Conservation (phyloP, 1,140 invertebrate genomes). For the Doryteuthis pealeii region DNA sequence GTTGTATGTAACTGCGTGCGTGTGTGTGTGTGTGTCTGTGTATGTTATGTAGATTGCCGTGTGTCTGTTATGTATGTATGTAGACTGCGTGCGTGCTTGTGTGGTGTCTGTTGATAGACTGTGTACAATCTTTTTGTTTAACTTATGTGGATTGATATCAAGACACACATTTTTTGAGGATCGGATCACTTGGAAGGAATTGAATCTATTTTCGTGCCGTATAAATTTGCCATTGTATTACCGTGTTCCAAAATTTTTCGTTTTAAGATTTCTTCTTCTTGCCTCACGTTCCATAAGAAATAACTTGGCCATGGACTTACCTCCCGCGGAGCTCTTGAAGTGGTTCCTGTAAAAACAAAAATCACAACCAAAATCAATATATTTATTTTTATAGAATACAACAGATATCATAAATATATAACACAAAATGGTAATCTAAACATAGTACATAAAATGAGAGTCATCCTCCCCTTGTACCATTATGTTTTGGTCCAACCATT, state of each 20-base stretch:
- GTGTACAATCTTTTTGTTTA: slow-evolving; percentile 12
- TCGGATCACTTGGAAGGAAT: slow-evolving; percentile 87
- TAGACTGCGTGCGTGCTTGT: too few relatives aligned
- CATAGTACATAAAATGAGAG: too few relatives aligned
- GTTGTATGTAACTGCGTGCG: too few relatives aligned
- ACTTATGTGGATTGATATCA: slow-evolving; percentile 85
- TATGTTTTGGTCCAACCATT: too few relatives aligned
- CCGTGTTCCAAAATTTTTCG: slow-evolving; percentile 93
- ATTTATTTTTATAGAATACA: too few relatives aligned
- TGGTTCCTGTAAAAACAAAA: slow-evolving; percentile 72
- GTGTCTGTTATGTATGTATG: too few relatives aligned
- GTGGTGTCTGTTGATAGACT: too few relatives aligned
- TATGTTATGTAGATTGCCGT: neutral
- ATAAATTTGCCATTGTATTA: slow-evolving; percentile 89
- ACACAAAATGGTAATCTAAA: too few relatives aligned
- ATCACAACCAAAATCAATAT: too few relatives aligned
- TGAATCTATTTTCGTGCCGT: slow-evolving; percentile 89
- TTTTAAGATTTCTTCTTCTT: slow-evolving; percentile 86
- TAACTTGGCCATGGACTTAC: slow-evolving; percentile 94
- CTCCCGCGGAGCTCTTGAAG: slow-evolving; percentile 85
- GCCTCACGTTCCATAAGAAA: slow-evolving; percentile 89
- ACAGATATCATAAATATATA: too few relatives aligned
- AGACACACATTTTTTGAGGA: slow-evolving; percentile 98
- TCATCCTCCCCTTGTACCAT: too few relatives aligned
- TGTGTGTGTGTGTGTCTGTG: too few relatives aligned